Percentiles rank a stretch among this genome's conserved stretches.
Conservation (phyloP, 1,140 invertebrate genomes). For the Habropoda laboriosa region DNA sequence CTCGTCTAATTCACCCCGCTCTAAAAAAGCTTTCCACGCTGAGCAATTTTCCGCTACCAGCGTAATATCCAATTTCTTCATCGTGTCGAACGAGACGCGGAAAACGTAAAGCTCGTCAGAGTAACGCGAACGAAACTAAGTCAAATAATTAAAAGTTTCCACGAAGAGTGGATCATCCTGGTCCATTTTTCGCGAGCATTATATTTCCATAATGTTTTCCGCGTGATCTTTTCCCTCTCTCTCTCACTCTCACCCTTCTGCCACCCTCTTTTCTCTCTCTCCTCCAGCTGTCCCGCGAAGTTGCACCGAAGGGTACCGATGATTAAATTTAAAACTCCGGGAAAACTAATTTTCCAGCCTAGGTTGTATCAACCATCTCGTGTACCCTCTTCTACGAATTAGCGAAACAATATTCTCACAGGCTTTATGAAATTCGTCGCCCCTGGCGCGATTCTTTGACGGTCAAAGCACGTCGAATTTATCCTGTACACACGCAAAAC, state of each 20-base stretch:
- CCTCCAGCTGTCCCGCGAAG: not conserved
- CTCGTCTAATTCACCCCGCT: no score
- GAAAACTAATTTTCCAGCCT: conserved; percentile 51
- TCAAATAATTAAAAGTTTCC: conserved; percentile 17
- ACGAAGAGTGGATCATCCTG: conserved; percentile 36
- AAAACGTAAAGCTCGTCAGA: no score
- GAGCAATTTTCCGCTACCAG: not conserved
- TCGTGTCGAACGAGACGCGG: accelerated
- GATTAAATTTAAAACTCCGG: conserved; percentile 18
- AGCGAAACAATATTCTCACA: not conserved
- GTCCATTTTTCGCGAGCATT: conserved; percentile 1
- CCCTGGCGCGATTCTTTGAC: not conserved
- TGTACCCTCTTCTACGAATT: no score
- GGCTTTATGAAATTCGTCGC: not conserved
- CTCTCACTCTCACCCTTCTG: no score
- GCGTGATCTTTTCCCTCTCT: conserved; percentile 27
- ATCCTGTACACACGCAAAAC: no score
- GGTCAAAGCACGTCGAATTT: not conserved
- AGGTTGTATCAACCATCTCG: no score
- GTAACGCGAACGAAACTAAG: no score
- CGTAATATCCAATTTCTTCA: not conserved
- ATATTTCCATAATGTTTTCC: conserved; percentile 61
- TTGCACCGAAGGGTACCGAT: not conserved
- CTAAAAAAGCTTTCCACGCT: no score
- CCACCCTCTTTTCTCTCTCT: no score